Evolutionary conservation across 2,113 vertebrate species (phyloP).

Genomic region (Peromyscus leucopus): DNA sequence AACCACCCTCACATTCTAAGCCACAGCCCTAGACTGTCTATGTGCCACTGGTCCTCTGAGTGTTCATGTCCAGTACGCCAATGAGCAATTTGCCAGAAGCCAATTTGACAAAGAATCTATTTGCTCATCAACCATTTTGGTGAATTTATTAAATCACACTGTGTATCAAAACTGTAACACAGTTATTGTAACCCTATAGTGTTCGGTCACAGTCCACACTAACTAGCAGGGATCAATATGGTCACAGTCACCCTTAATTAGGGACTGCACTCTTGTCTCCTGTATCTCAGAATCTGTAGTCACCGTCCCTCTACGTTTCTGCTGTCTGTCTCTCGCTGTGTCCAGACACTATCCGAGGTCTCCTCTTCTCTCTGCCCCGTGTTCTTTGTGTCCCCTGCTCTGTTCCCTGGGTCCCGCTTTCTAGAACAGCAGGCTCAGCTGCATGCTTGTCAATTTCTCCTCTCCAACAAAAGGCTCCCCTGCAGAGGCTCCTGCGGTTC

Average conservation of each 20-base stretch:
- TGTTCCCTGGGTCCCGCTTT: not conserved
- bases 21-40: not conserved
- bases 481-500: not conserved
- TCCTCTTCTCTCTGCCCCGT: not conserved
- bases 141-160: constrained; percentile 33
- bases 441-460: not conserved
- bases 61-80: not conserved
- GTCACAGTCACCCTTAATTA: not conserved
- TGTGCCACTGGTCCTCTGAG: not conserved
- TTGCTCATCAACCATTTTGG: constrained; percentile 4
- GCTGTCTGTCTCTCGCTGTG: not conserved
- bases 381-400: not conserved
- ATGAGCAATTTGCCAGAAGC: not conserved
- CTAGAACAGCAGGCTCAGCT: not conserved
- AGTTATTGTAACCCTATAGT: not conserved
- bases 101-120: not conserved
- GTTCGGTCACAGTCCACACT: not conserved
- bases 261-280: not conserved
- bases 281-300: not conserved
- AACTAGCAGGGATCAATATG: not conserved
- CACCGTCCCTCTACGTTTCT: not conserved
- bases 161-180: not conserved
- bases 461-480: not conserved
- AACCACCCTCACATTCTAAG: not conserved
- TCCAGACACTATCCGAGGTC: not conserved